Conservation (phyloP, 2,113 vertebrate genomes). For the Emydura subglobosa region DNA sequence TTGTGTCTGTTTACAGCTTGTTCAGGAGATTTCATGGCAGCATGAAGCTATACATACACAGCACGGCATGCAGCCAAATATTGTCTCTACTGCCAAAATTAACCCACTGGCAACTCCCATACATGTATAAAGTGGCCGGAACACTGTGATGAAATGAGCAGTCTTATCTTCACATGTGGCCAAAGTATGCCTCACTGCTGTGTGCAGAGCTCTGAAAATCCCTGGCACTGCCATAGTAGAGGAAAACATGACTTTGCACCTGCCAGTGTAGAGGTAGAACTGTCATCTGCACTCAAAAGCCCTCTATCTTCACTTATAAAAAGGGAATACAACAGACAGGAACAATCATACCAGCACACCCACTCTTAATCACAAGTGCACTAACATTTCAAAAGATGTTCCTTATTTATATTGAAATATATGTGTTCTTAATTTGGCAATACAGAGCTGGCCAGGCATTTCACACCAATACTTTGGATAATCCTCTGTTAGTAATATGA, state of each 20-base stretch:
- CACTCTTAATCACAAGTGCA: neutral
- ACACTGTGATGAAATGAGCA: conserved; percentile 35
- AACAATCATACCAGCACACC: neutral
- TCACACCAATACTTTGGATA: neutral
- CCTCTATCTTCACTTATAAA: conserved; percentile 64
- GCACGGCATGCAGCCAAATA: neutral
- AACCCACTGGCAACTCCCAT: neutral
- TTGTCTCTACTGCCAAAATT: neutral
- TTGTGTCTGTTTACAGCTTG: neutral
- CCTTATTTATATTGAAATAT: neutral
- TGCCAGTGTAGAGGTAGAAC: conserved; percentile 72
- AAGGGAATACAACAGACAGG: neutral
- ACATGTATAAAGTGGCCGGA: neutral
- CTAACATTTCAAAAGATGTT: neutral
- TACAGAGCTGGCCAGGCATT: neutral
- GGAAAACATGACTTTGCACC: conserved; percentile 73
- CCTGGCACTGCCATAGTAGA: conserved; percentile 22
- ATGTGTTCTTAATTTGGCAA: neutral
- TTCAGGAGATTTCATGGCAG: conserved; percentile 3
- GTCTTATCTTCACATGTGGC: conserved; percentile 50
- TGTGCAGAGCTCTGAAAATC: conserved; percentile 41
- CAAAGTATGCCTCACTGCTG: conserved; percentile 59
- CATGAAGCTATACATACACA: neutral
- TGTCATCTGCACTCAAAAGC: conserved; percentile 60
- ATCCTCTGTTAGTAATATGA: neutral